Percentiles rank a stretch among this genome's conserved stretches.
phyloP scores from a whole-genome alignment of 1,140 invertebrate species.

The Laodelphax striatellus region DNA sequence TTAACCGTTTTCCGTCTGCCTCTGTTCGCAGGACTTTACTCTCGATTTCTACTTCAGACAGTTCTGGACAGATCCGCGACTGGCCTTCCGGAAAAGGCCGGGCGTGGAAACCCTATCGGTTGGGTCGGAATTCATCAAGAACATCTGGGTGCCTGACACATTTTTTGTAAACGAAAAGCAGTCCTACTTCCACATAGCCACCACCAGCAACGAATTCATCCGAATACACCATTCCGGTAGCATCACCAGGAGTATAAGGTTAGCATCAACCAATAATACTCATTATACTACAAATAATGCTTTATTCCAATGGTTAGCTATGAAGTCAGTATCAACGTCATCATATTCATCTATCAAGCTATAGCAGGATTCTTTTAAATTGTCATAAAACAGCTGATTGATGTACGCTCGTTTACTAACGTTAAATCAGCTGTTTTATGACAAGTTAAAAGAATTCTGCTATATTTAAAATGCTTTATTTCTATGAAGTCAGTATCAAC shows the following conservation, averaged over 20 bases:
- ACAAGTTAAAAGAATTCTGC: no score
- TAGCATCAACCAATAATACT: constrained; percentile 31
- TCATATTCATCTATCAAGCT: no score
- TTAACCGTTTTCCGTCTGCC: no score
- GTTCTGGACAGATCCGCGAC: constrained; percentile 91
- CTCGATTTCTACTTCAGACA: constrained; percentile 98
- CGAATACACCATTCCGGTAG: constrained; percentile 88
- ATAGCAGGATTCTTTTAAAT: no score
- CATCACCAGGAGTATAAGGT: constrained; percentile 92
- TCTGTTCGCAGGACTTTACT: constrained; percentile 76
- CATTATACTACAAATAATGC: no score
- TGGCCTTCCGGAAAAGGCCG: constrained; percentile 76
- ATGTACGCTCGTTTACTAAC: no score
- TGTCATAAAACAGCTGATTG: no score
- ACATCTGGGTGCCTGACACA: constrained; percentile 97
- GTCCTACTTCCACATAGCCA: constrained; percentile 95
- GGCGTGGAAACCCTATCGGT: constrained; percentile 82
- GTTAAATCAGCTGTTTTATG: no score
- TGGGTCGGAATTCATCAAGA: constrained; percentile 90
- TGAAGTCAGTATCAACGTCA: no score
- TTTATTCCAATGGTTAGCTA: no score
- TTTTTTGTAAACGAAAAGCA: constrained; percentile 98
- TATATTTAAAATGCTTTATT: no score
- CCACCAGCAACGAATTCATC: constrained; percentile 94
- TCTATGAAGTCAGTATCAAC: no score